phyloP scores from a whole-genome alignment of 2,888 invertebrate species.

The Cremastinae sp. region DNA sequence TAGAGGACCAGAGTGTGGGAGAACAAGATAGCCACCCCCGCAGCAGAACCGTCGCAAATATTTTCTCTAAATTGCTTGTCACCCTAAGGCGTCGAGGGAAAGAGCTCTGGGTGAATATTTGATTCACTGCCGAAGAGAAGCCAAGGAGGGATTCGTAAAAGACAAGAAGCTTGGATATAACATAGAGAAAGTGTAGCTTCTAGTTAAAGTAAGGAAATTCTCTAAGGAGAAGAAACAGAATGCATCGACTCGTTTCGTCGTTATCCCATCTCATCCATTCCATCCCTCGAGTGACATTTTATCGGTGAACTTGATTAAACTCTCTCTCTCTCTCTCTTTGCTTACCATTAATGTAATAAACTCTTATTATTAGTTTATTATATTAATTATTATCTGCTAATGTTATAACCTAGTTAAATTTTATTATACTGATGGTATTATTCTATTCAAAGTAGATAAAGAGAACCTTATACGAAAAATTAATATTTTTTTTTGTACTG shows the following conservation, averaged over 20 bases:
- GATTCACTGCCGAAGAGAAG: slow-evolving; percentile 44
- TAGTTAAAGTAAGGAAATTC: slow-evolving; percentile 46
- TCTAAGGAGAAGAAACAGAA: slow-evolving; percentile 38
- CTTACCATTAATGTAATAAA: slow-evolving; percentile 21
- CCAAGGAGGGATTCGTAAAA: slow-evolving; percentile 34
- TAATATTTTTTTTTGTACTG: no score
- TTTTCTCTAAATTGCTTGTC: slow-evolving; percentile 60
- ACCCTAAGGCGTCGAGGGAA: slow-evolving; percentile 46
- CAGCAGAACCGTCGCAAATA: slow-evolving; percentile 43
- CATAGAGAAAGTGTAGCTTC: slow-evolving; percentile 53
- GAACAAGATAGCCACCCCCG: slow-evolving; percentile 15
- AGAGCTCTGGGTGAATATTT: slow-evolving; percentile 54
- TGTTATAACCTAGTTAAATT: no score
- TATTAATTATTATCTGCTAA: background rate
- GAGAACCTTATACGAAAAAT: no score
- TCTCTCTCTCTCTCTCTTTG: no score
- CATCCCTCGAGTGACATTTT: slow-evolving; percentile 27
- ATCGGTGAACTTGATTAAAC: slow-evolving; percentile 27
- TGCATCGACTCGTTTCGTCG: slow-evolving; percentile 38
- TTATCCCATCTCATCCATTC: slow-evolving; percentile 5
- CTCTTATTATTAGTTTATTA: background rate
- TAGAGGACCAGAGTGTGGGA: slow-evolving; percentile 18
- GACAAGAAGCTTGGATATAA: slow-evolving; percentile 13
- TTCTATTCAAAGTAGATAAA: no score
- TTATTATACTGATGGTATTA: no score